A percentile compares a stretch with the other conserved stretches of the same genome.
Evolutionary conservation across 2,888 invertebrate species (phyloP).

Genomic region (Phlogophora meticulosa): DNA sequence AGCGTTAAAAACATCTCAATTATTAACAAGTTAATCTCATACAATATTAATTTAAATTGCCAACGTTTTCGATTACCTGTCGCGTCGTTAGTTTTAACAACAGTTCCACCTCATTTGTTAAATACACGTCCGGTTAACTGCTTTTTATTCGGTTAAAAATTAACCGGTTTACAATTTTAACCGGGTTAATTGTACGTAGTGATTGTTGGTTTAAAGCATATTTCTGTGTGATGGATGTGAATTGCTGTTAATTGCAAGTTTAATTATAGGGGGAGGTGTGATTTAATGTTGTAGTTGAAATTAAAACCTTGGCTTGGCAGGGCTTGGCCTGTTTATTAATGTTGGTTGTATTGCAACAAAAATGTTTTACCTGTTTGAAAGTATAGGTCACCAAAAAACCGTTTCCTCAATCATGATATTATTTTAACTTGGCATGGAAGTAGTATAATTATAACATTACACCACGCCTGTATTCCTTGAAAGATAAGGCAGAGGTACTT

Average conservation of each 20-base stretch:
- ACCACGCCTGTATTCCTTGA: too few species aligned
- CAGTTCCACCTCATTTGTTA: slow-evolving; percentile 51
- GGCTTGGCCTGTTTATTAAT: neutral
- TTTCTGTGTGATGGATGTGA: slow-evolving; percentile 33
- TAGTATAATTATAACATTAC: too few species aligned
- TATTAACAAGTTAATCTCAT: slow-evolving; percentile 45
- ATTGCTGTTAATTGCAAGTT: slow-evolving; percentile 40
- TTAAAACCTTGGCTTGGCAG: neutral
- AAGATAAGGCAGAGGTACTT: too few species aligned
- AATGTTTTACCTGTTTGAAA: neutral
- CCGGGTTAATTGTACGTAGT: slow-evolving; percentile 50
- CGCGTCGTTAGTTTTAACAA: slow-evolving; percentile 47
- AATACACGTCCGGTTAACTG: slow-evolving; percentile 38
- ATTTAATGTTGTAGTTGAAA: slow-evolving; percentile 11
- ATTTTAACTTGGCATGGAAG: neutral
- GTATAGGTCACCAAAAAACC: neutral
- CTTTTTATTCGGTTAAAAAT: slow-evolving; percentile 45
- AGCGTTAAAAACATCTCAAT: slow-evolving; percentile 5
- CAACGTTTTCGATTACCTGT: slow-evolving; percentile 36
- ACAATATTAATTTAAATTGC: slow-evolving; percentile 44
- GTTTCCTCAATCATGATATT: neutral
- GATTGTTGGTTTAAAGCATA: slow-evolving; percentile 43
- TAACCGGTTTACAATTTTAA: slow-evolving; percentile 31
- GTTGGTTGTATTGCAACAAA: neutral
- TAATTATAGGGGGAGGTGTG: slow-evolving; percentile 14